Conservation (phyloP, 2,113 vertebrate genomes). For the Amphilophus citrinellus region DNA sequence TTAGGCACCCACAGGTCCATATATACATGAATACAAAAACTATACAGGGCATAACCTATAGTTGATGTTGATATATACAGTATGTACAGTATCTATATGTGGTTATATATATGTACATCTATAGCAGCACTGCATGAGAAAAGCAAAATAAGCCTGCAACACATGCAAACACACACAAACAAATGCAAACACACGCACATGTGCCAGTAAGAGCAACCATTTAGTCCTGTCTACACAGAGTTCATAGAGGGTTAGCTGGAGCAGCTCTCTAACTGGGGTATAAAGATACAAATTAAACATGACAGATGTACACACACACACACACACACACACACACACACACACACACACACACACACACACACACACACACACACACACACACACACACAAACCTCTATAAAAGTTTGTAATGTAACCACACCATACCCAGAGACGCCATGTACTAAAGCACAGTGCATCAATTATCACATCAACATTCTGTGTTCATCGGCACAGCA, state of each 20-base stretch:
- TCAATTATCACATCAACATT: slow-evolving; percentile 72
- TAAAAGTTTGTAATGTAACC: slow-evolving; percentile 59
- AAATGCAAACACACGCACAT: slow-evolving; percentile 6
- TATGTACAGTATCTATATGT: background rate
- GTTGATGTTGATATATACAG: background rate
- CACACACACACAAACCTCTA: slow-evolving; percentile 39
- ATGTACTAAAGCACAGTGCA: slow-evolving; percentile 45
- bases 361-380: background rate
- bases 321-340: background rate
- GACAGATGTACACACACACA: slow-evolving; percentile 56
- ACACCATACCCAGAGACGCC: slow-evolving; percentile 59
- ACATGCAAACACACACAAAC: background rate
- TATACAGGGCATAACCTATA: background rate
- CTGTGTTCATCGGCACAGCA: slow-evolving; percentile 57
- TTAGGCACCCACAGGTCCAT: background rate
- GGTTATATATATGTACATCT: no score
- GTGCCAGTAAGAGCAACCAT: slow-evolving; percentile 55
- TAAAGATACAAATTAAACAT: slow-evolving; percentile 68
- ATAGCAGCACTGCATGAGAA: background rate
- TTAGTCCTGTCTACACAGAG: slow-evolving; percentile 58
- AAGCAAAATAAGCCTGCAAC: slow-evolving; percentile 2
- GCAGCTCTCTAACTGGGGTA: slow-evolving; percentile 53
- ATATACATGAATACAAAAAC: slow-evolving; percentile 13
- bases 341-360: no score
- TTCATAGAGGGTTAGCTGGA: slow-evolving; percentile 57